Percentiles rank a stretch among this genome's conserved stretches.
These are phyloP conservation scores for Philopotamus ludificatus DNA, from an alignment of 1,140 invertebrate genomes.

Conservation along the genomic window DNA sequence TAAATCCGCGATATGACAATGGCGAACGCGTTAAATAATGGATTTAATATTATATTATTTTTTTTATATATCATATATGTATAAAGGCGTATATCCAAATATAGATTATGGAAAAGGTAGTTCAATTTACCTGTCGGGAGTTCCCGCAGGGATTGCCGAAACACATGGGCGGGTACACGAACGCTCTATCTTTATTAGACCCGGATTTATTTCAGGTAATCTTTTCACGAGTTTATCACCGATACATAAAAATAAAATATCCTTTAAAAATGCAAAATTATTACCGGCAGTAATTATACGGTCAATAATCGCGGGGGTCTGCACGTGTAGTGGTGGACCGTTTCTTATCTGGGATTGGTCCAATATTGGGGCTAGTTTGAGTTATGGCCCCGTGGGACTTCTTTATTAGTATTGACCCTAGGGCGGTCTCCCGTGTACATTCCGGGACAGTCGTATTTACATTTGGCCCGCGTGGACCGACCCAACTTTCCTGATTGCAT, in stretches of 20 bases:
- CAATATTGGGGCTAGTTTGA: not conserved
- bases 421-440: not conserved
- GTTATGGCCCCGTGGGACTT: not conserved
- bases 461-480: not conserved
- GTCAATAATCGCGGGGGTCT: not conserved
- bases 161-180: not conserved
- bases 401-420: not conserved
- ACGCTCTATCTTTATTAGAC: conserved; percentile 1
- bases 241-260: no score
- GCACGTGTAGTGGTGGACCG: not conserved
- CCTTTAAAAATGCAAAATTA: no score
- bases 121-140: not conserved
- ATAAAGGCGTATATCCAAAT: no score
- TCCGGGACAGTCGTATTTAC: not conserved
- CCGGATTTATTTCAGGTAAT: not conserved
- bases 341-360: not conserved
- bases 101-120: not conserved
- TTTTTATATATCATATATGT: no score
- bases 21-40: no score
- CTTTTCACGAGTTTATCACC: conserved; percentile 4
- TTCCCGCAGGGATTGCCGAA: not conserved
- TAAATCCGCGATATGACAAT: no score
- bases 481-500: not conserved
- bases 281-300: no score
- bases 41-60: no score